phyloP scores from a whole-genome alignment of 1,140 invertebrate species.

The Trichonephila clavipes region DNA sequence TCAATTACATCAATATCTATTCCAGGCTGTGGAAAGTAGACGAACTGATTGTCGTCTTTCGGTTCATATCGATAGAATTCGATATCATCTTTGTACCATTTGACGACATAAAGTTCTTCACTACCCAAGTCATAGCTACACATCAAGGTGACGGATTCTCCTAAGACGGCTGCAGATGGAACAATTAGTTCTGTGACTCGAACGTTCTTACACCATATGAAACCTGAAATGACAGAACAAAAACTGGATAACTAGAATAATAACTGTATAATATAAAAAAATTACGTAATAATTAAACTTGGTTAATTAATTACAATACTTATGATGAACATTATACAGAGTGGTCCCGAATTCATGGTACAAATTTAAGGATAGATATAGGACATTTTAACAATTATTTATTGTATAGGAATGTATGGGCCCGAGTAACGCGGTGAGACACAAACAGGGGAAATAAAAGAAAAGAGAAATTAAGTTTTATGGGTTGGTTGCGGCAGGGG shows the following conservation, averaged over 20 bases:
- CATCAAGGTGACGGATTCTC: conserved; percentile 77
- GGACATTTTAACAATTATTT: too few species aligned
- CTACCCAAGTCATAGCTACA: conserved; percentile 78
- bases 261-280: too few species aligned
- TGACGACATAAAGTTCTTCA: conserved; percentile 78
- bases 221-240: background rate
- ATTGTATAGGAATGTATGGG: too few species aligned
- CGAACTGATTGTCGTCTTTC: conserved; percentile 83
- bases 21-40: conserved; percentile 86
- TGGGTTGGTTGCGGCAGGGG: too few species aligned
- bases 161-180: conserved; percentile 74
- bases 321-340: too few species aligned
- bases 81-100: conserved; percentile 78
- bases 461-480: too few species aligned
- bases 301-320: too few species aligned
- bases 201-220: conserved; percentile 33
- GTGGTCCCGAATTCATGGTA: too few species aligned
- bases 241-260: background rate
- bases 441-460: too few species aligned
- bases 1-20: conserved; percentile 89
- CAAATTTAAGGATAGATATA: too few species aligned
- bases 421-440: too few species aligned
- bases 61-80: conserved; percentile 87
- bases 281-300: too few species aligned
- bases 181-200: conserved; percentile 76